Evolutionary conservation across 1,140 invertebrate genomes (phyloP).

Genomic region (Plutomurus gul): DNA sequence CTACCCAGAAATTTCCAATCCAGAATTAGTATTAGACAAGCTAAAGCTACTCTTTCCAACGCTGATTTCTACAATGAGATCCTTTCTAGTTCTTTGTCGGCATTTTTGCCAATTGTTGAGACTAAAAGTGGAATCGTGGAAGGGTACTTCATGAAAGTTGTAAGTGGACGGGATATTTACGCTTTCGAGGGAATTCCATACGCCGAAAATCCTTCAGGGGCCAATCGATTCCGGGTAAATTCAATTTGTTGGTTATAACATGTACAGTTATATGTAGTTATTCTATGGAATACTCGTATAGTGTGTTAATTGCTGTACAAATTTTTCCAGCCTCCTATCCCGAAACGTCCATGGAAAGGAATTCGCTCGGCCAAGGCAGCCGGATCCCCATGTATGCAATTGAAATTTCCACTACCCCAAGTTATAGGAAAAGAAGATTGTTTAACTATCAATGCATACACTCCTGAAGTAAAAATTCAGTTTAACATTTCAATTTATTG

Average conservation of each 20-base stretch:
- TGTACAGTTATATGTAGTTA: too few species aligned
- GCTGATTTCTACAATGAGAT: background rate
- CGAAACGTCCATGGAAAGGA: conserved; percentile 10
- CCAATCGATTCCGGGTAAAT: background rate
- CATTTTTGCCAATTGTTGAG: background rate
- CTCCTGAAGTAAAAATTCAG: background rate
- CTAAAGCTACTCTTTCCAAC: background rate
- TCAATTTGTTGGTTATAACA: background rate
- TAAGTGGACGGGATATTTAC: conserved; percentile 36
- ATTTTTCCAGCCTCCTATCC: conserved; percentile 16
- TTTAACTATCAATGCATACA: background rate
- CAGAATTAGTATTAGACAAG: background rate
- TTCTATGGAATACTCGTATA: too few species aligned
- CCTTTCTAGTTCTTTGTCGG: background rate
- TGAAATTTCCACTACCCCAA: background rate
- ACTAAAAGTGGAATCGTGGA: conserved; percentile 30
- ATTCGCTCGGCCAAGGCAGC: background rate
- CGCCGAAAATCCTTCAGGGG: background rate
- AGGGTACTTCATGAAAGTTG: conserved; percentile 44
- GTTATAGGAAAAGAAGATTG: conserved; percentile 33
- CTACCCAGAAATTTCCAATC: background rate
- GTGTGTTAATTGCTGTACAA: too few species aligned
- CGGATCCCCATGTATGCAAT: conserved; percentile 10
- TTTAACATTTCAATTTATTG: background rate
- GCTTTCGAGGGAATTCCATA: conserved; percentile 46